Percentiles rank a stretch among this genome's conserved stretches.
Evolutionary conservation across 2,797 vertebrate genomes (phyloP).

Genomic region (Podarcis siculus): DNA sequence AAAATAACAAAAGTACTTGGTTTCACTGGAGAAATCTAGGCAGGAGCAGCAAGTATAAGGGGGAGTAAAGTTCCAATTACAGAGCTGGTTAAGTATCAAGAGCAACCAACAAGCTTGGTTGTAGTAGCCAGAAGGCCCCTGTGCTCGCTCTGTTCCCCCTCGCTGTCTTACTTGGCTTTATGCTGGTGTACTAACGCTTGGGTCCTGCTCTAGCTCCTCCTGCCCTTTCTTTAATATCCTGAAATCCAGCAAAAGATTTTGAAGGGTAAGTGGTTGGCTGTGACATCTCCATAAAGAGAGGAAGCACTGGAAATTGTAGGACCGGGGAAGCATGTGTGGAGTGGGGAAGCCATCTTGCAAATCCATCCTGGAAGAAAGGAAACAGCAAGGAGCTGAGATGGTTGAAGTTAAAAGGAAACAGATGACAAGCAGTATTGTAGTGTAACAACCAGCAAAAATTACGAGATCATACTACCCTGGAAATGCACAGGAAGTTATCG

Average conservation of each 20-base stretch:
- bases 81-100: background rate
- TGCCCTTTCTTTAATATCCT: background rate
- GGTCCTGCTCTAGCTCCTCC: background rate
- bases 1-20: background rate
- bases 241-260: background rate
- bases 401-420: background rate
- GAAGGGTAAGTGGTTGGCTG: constrained; percentile 15
- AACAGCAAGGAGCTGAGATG: background rate
- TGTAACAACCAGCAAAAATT: background rate
- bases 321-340: constrained; percentile 6
- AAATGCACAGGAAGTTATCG: background rate
- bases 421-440: background rate
- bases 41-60: constrained; percentile 1
- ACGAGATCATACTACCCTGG: background rate
- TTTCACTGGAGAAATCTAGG: background rate
- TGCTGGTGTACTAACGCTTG: background rate
- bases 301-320: constrained; percentile 1
- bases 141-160: background rate
- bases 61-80: background rate
- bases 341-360: constrained; percentile 54
- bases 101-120: background rate
- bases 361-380: constrained; percentile 46
- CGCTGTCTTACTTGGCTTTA: background rate
- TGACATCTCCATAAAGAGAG: constrained; percentile 23
- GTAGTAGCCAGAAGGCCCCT: background rate